Percentiles rank a stretch among this genome's conserved stretches.
These are phyloP conservation scores for Phoxinus dragarum DNA, from an alignment of 2,797 vertebrate genomes.

Conservation along the genomic window DNA sequence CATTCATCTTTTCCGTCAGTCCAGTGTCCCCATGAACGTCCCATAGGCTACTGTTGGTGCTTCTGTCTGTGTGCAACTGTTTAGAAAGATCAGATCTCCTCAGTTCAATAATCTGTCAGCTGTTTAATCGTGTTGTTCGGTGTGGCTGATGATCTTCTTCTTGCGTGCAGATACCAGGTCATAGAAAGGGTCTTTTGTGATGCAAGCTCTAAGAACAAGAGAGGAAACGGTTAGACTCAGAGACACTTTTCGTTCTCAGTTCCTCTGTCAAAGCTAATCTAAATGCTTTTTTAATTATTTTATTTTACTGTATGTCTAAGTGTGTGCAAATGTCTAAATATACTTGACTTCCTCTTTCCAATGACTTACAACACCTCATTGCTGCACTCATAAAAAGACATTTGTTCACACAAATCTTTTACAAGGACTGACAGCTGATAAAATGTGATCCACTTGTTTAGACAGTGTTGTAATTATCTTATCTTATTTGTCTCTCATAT, in stretches of 20 bases:
- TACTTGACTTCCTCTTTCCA: slow-evolving; percentile 20
- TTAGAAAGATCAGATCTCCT: not conserved
- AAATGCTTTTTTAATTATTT: not conserved
- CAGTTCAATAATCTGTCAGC: not conserved
- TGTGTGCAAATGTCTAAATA: not conserved
- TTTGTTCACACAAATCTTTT: not conserved
- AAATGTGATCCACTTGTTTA: not conserved
- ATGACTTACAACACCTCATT: not conserved
- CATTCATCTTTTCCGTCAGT: not conserved
- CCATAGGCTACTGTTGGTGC: not conserved
- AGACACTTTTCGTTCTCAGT: not conserved
- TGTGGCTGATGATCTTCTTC: slow-evolving; percentile 81
- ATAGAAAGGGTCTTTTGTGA: slow-evolving; percentile 92
- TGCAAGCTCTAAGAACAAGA: slow-evolving; percentile 82
- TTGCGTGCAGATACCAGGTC: slow-evolving; percentile 88
- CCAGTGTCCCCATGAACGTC: not conserved
- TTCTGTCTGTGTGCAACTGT: slow-evolving; percentile 1
- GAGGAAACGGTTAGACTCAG: not conserved
- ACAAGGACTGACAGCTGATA: no score
- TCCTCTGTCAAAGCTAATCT: not conserved
- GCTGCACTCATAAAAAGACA: not conserved
- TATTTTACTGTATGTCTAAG: not conserved
- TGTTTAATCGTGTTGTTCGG: not conserved
- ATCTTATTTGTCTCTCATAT: not conserved
- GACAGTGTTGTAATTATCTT: not conserved